Base-by-base conservation (phyloP, 2,113 vertebrate genomes). In the Larimichthys crocea region DNA sequence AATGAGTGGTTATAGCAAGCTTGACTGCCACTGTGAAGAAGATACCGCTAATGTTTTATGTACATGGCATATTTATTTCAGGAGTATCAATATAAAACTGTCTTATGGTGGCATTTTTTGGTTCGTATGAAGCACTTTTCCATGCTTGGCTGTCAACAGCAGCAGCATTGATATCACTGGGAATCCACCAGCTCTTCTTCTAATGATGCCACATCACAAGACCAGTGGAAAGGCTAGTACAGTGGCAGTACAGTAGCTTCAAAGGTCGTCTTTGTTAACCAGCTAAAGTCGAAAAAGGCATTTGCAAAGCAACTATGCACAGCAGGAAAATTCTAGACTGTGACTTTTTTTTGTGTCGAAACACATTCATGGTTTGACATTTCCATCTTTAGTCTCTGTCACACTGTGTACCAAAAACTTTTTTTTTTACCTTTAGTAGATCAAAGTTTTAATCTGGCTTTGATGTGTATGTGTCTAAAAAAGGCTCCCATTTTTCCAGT, bases 231-330 rank as follows among this genome's bases (percentile, higher is more conserved):
- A 89, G 26, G 26, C 26, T 26, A 26, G 26, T 26, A 26, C 26
- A 26, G 26, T 26, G 55, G 24, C 60, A 83, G 74, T 3, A 10
- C 2, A 24, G 67, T 52, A 16, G 50, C 59, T 53, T 89, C 73
- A 90, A 86, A 88, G 52, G 2, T 70, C 49, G 9, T 68, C 87
- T 89, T 88, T 91, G 89, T 89, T 80, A 49, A 31, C 15, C 0
- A 17, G 63, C 4, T 40, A 6, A 40, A 40, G 35, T 40, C 35
- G 35, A 29, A 29, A 29, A 29, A 29, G 29, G 4, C 29, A 29
- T 29, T 40, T 40, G 35, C 71, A 90, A 86, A 78, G 82, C 74
- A 73, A 5, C 79, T 24, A 66, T 88, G 89, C 67, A 90, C 46
- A 79, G 5, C 20, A 31, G 35, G 40, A 69, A 31, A 22, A 82